Conservation (phyloP, 2,888 invertebrate genomes). For the Copidosoma aretas region DNA sequence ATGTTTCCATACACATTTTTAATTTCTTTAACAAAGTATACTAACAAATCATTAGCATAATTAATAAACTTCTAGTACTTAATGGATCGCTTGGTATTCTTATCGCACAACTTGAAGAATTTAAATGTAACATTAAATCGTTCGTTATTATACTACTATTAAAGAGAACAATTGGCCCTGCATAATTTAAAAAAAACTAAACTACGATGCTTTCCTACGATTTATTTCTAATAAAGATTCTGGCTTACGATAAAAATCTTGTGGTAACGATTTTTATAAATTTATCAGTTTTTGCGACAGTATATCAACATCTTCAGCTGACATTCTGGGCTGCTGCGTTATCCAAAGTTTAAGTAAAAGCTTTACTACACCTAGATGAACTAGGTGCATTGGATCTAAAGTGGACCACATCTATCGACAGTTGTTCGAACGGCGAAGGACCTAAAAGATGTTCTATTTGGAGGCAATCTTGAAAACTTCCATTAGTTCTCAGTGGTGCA, state of each 20-base stretch:
- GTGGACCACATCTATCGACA: background rate
- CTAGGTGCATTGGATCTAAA: background rate
- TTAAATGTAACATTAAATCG: background rate
- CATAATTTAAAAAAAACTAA: background rate
- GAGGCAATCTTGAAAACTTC: background rate
- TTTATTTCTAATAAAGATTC: background rate
- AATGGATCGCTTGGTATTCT: background rate
- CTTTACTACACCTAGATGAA: background rate
- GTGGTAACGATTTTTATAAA: background rate
- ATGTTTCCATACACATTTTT: too few relatives aligned
- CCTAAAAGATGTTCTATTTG: constrained; percentile 1
- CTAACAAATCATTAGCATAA: background rate
- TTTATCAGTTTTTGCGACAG: background rate
- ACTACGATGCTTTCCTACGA: background rate
- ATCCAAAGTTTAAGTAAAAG: background rate
- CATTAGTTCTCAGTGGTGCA: background rate
- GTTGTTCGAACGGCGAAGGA: background rate
- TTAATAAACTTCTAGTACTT: too few relatives aligned
- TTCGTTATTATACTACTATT: too few relatives aligned
- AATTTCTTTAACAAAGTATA: background rate
- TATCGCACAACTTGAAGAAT: background rate
- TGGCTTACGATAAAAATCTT: background rate
- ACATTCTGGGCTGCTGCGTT: background rate
- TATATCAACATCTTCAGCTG: background rate
- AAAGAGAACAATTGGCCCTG: background rate